Percentiles rank a stretch among this genome's conserved stretches.
phyloP scores from a whole-genome alignment of 2,113 vertebrate species.

The Leuciscus idus region DNA sequence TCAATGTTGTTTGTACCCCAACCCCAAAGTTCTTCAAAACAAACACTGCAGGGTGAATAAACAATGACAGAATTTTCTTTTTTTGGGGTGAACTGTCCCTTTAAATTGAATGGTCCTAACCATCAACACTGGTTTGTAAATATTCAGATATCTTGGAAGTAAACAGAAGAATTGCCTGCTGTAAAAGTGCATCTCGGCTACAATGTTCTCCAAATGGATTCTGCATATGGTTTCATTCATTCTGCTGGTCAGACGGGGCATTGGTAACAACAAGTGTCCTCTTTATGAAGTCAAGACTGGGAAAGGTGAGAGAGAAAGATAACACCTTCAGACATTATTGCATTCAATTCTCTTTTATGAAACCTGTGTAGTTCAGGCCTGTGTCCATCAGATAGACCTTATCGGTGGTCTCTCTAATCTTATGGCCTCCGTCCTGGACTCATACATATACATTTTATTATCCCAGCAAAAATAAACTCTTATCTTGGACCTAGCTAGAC shows the following conservation, averaged over 20 bases:
- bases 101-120: background rate
- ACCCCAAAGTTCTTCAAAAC: background rate
- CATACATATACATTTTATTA: background rate
- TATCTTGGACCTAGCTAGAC: background rate
- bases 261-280: background rate
- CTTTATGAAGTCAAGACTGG: background rate
- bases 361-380: background rate
- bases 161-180: background rate
- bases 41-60: background rate
- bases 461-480: background rate
- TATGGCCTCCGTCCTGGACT: background rate
- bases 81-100: background rate
- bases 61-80: background rate
- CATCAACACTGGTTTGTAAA: background rate
- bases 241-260: background rate
- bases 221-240: background rate
- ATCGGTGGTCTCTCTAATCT: background rate
- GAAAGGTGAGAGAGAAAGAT: slow-evolving; percentile 24
- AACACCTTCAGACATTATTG: background rate
- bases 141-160: slow-evolving; percentile 4
- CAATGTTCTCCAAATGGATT: slow-evolving; percentile 9
- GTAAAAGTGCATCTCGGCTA: background rate
- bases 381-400: slow-evolving; percentile 20
- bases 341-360: background rate
- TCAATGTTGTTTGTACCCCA: background rate